Evolutionary conservation across 2,113 vertebrate genomes (phyloP).

Genomic region (Corythoichthys intestinalis): DNA sequence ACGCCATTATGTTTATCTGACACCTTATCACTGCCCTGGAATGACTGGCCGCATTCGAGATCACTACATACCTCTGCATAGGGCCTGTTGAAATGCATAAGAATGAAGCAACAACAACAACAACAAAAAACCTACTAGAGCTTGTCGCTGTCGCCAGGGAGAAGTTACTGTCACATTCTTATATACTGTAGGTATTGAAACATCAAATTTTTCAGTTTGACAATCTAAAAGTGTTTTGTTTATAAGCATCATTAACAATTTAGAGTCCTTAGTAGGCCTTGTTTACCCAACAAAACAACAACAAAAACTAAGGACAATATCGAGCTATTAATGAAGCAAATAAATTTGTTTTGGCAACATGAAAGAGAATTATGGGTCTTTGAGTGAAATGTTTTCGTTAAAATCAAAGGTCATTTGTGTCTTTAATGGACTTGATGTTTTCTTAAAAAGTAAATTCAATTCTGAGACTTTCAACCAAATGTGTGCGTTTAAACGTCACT

Average conservation of each 20-base stretch:
- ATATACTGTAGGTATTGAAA: neutral
- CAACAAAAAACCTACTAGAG: neutral
- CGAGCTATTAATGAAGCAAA: neutral
- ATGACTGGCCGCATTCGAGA: neutral
- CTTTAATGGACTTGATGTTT: neutral
- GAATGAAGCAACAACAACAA: neutral
- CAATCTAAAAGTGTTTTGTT: too few species aligned
- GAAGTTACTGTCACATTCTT: neutral
- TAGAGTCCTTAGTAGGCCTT: too few species aligned
- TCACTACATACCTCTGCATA: neutral
- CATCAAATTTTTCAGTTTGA: too few species aligned
- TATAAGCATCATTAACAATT: too few species aligned
- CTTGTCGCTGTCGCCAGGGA: neutral
- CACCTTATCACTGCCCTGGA: conserved; percentile 2
- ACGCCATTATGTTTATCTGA: conserved; percentile 9
- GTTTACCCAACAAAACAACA: too few species aligned
- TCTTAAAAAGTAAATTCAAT: neutral
- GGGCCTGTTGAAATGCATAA: neutral
- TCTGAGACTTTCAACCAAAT: neutral
- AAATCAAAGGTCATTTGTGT: neutral
- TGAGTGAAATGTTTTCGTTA: too few species aligned
- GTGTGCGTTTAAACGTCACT: too few species aligned
- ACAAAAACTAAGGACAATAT: neutral
- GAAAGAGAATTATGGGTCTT: neutral
- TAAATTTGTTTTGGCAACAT: too few species aligned